Percentiles rank a stretch among this genome's conserved stretches.
Evolutionary conservation across 2,888 invertebrate genomes (phyloP).

Genomic region (Pseudoips prasinana): DNA sequence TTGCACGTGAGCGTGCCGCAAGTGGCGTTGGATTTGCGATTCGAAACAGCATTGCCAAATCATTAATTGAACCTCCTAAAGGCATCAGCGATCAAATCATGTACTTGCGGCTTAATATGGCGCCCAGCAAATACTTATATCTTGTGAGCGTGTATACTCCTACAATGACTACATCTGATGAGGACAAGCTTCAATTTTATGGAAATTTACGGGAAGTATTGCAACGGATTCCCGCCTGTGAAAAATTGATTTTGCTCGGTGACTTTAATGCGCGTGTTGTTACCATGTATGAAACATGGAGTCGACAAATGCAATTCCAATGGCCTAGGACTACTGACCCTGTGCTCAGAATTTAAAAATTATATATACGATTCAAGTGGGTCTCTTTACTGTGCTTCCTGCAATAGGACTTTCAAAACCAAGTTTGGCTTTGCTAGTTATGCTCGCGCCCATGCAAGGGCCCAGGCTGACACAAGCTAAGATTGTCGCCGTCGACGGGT

Average conservation of each 20-base stretch:
- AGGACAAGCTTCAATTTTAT: not conserved
- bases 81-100: not conserved
- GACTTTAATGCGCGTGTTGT: slow-evolving; percentile 1
- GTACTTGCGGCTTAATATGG: not conserved
- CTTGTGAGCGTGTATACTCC: not conserved
- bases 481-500: too few species aligned
- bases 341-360: slow-evolving; percentile 1
- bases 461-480: too few species aligned
- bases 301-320: slow-evolving; percentile 1
- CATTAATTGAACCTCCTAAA: not conserved
- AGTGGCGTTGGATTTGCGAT: slow-evolving; percentile 1
- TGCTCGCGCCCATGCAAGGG: too few species aligned
- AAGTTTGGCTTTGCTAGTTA: too few species aligned
- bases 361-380: too few species aligned
- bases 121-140: not conserved
- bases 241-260: not conserved
- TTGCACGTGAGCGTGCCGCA: slow-evolving; percentile 1
- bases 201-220: not conserved
- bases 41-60: not conserved
- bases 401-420: too few species aligned
- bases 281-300: not conserved
- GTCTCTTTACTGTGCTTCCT: too few species aligned
- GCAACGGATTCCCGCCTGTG: not conserved
- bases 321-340: not conserved
- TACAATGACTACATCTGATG: not conserved